Conservation (phyloP, 2,888 invertebrate species). For the Pseudolycoriella hygida region DNA sequence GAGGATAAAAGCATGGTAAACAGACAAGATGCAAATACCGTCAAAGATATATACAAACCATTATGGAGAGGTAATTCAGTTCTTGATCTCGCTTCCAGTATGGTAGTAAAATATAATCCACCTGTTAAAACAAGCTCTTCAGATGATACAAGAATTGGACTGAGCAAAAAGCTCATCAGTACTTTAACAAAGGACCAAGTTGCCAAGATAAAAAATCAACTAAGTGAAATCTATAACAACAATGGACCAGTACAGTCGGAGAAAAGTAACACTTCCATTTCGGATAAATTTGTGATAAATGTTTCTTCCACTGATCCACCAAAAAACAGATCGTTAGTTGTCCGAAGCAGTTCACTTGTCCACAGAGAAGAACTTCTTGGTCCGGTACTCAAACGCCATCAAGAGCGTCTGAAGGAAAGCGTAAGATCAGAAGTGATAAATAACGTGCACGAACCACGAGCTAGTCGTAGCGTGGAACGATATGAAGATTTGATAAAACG, state of each 20-base stretch:
- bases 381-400: slow-evolving; percentile 14
- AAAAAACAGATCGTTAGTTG: slow-evolving; percentile 28
- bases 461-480: slow-evolving; percentile 16
- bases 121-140: slow-evolving; percentile 24
- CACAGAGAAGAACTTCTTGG: slow-evolving; percentile 29
- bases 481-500: not conserved
- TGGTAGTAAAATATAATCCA: slow-evolving; percentile 41
- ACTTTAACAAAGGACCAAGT: slow-evolving; percentile 73
- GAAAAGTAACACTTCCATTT: slow-evolving; percentile 17
- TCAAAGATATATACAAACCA: slow-evolving; percentile 58
- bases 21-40: slow-evolving; percentile 27
- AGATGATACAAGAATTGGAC: slow-evolving; percentile 36
- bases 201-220: slow-evolving; percentile 56
- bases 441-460: slow-evolving; percentile 31
- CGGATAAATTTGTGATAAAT: slow-evolving; percentile 41
- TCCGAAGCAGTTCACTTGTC: slow-evolving; percentile 38
- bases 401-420: slow-evolving; percentile 10
- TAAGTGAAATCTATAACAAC: slow-evolving; percentile 63
- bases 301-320: slow-evolving; percentile 30
- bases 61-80: slow-evolving; percentile 74
- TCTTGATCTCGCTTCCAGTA: slow-evolving; percentile 54
- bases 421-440: slow-evolving; percentile 38
- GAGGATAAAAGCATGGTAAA: slow-evolving; percentile 31
- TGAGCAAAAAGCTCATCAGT: slow-evolving; percentile 64
- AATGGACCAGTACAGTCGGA: slow-evolving; percentile 26